Conservation (phyloP, 2,888 invertebrate species). For the Patella depressa region DNA sequence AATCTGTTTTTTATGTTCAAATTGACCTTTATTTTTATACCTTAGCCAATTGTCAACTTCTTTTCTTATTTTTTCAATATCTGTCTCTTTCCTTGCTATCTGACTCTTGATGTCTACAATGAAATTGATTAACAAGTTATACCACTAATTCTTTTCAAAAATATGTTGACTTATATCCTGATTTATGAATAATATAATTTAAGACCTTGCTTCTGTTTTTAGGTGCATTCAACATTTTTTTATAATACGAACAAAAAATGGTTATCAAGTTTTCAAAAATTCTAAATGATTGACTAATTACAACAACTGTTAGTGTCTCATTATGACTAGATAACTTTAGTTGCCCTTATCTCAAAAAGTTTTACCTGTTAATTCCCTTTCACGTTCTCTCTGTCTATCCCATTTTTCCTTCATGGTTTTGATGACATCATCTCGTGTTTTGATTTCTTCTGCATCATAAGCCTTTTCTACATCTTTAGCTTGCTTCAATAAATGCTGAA, state of each 20-base stretch:
- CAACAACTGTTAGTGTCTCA: background rate
- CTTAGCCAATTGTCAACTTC: conserved; percentile 61
- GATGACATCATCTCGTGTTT: conserved; percentile 61
- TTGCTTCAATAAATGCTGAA: conserved; percentile 62
- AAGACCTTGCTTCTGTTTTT: too few relatives aligned
- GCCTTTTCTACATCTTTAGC: conserved; percentile 59
- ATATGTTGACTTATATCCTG: too few relatives aligned
- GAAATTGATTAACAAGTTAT: background rate
- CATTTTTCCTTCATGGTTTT: conserved; percentile 65
- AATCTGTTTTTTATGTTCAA: conserved; percentile 60
- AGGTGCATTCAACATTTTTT: too few relatives aligned
- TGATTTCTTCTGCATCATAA: conserved; percentile 52
- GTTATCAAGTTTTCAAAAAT: background rate
- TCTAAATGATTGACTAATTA: background rate
- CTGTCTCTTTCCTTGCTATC: conserved; percentile 53
- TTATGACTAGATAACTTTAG: background rate
- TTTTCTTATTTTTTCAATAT: conserved; percentile 50
- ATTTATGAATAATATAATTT: too few relatives aligned
- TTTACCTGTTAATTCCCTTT: conserved; percentile 56
- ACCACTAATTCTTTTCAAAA: too few relatives aligned
- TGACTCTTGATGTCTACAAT: conserved; percentile 55
- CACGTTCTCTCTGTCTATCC: conserved; percentile 54
- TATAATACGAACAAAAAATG: too few relatives aligned
- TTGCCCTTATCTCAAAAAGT: background rate
- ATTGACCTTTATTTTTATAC: conserved; percentile 61